Conservation (phyloP, 2,888 invertebrate genomes). For the Isoperla grammatica region DNA sequence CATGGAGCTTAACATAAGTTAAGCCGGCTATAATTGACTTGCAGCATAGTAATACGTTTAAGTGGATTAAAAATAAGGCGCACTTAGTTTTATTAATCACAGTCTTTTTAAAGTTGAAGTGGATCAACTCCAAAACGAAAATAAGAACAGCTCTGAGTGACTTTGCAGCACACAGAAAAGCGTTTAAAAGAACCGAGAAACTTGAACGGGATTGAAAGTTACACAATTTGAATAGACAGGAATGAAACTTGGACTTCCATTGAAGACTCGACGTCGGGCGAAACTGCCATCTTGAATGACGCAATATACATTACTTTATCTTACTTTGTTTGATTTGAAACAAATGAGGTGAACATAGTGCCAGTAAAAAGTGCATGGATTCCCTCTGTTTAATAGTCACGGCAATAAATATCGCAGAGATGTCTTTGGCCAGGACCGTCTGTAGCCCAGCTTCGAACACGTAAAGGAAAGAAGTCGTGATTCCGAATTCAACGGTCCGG, state of each 20-base stretch:
- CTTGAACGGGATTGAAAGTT: slow-evolving; percentile 1
- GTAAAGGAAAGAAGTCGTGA: slow-evolving; percentile 9
- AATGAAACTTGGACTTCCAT: neutral
- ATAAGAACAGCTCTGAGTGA: neutral
- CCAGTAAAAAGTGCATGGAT: slow-evolving; percentile 5
- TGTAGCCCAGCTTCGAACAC: neutral
- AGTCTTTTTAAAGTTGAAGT: slow-evolving; percentile 1
- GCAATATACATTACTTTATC: slow-evolving; percentile 4
- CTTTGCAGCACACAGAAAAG: neutral
- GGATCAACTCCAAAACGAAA: neutral
- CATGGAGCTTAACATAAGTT: too few species aligned
- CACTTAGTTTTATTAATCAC: slow-evolving; percentile 9
- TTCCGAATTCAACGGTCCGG: slow-evolving; percentile 1
- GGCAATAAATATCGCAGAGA: slow-evolving; percentile 1
- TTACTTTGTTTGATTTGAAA: neutral
- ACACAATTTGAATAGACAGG: slow-evolving; percentile 1
- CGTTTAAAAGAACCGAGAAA: neutral
- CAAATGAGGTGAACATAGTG: neutral
- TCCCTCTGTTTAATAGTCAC: slow-evolving; percentile 5
- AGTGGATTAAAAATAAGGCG: neutral
- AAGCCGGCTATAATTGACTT: too few species aligned
- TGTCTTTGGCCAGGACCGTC: slow-evolving; percentile 2
- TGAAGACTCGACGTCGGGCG: neutral
- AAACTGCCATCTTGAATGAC: neutral
- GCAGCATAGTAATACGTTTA: too few species aligned